A percentile compares a stretch with the other conserved stretches of the same genome.
These are phyloP conservation scores for Pardalotus punctatus DNA, from an alignment of 2,113 vertebrate genomes.

Conservation along the genomic window DNA sequence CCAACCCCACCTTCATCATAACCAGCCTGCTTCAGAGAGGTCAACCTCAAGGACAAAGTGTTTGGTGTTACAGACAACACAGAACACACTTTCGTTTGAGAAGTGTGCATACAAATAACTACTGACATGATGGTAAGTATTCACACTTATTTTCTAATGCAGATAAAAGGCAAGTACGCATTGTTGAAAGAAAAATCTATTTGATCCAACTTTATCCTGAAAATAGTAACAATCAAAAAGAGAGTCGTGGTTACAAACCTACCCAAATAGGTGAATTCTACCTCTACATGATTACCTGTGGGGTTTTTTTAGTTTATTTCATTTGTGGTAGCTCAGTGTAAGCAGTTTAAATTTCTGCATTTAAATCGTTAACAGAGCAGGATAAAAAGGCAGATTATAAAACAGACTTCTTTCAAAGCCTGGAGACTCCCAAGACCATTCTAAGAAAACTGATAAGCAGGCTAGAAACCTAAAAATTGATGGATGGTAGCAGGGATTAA, in stretches of 20 bases:
- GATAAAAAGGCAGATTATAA: background rate
- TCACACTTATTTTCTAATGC: background rate
- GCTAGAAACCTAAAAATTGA: background rate
- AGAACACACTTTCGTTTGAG: background rate
- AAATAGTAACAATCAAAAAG: background rate
- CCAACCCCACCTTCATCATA: background rate
- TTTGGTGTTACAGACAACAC: accelerated
- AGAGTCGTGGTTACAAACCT: background rate
- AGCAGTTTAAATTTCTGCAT: background rate
- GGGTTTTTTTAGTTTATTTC: background rate
- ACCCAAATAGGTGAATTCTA: background rate
- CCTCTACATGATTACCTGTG: background rate
- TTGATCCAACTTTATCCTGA: background rate
- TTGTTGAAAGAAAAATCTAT: background rate
- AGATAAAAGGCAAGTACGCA: background rate
- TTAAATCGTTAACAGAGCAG: background rate
- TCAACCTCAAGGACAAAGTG: background rate
- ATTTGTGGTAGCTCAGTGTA: background rate
- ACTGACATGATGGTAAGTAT: background rate
- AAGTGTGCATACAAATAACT: background rate
- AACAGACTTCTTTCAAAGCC: background rate
- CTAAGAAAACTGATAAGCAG: background rate
- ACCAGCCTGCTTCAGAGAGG: background rate
- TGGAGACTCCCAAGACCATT: background rate
- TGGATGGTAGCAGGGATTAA: background rate